Base-by-base conservation (phyloP, 2,113 vertebrate species). In the Rhadina sibilatrix region DNA sequence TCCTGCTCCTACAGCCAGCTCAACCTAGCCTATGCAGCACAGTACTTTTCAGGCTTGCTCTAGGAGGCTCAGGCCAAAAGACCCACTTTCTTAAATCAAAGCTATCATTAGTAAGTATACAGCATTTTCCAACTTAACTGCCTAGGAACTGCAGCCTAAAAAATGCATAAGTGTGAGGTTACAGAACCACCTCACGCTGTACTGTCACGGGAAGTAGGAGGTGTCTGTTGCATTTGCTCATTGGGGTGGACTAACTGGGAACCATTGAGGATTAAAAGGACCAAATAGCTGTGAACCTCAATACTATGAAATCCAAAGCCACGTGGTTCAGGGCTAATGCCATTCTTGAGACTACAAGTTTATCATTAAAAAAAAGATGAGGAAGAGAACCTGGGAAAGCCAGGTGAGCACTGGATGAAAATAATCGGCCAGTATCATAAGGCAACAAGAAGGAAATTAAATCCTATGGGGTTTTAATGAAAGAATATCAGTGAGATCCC, bases 131-230 rank as follows among this genome's bases (percentile, higher is more conserved):
- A 86, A 10, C 5, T 83, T 28, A 50, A 38, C 60, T 47, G 37
- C 22, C 52, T 18, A 50, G 44, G 44, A 66, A 35, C 7, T 33
- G 15, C 8, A 23, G 31, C 46, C 40, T 38, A 35, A 77, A 54
- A n/a, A 70, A 46, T 3, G 5, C 12, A 16, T 18, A 35, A 46
- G 28, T 15, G 25, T 20, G 16, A 75, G 52, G 31, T 30, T 89
- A 37, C n/a, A 72, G 42, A 65, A 30, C 7, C 0, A 1, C 22
- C 11, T 12, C 18, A 33, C 3, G 1, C 10, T 12, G 15, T 40
- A 28, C 21, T 38, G 13, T 59, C 44, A 8, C 1, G 21, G 35
- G 19, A 74, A 44, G 9, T 23, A 47, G 56, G 50, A 86, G 35
- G 15, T 37, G 3, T 23, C 38, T 74, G 18, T 12, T 89, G 52